phyloP scores from a whole-genome alignment of 2,888 invertebrate genomes.

The Eristalinus aeneus region DNA sequence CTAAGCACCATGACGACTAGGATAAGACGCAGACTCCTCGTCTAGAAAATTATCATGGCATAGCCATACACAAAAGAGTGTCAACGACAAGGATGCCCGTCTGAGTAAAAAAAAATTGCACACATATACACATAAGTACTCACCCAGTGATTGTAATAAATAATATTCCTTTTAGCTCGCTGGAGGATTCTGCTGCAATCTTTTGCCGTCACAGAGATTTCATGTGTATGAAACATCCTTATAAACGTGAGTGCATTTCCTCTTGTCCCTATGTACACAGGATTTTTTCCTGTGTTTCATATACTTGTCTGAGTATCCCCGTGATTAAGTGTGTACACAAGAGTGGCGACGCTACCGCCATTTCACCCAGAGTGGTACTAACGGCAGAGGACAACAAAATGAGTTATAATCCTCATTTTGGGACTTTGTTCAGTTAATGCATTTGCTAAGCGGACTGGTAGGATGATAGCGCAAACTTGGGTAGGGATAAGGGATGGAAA shows the following conservation, averaged over 20 bases:
- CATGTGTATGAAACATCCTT: constrained; percentile 33
- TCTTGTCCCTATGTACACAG: neutral
- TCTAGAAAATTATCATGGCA: constrained; percentile 21
- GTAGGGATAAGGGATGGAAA: neutral
- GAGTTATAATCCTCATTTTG: constrained; percentile 69
- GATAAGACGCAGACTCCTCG: constrained; percentile 10
- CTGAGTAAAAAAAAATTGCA: neutral
- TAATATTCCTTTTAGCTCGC: constrained; percentile 32
- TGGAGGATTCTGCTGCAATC: constrained; percentile 47
- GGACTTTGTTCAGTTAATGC: constrained; percentile 67
- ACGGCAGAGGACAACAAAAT: constrained; percentile 64
- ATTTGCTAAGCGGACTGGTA: constrained; percentile 38
- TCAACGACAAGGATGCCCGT: neutral
- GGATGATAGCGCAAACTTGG: neutral
- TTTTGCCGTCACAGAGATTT: constrained; percentile 44
- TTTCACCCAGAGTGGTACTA: constrained; percentile 39
- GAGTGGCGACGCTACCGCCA: constrained; percentile 40
- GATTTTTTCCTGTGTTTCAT: neutral
- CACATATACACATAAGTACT: neutral
- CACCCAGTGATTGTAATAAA: constrained; percentile 30
- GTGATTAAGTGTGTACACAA: constrained; percentile 58
- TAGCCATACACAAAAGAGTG: neutral
- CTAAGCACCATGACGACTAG: neutral
- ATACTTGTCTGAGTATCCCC: neutral
- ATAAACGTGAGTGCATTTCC: constrained; percentile 44